phyloP scores from a whole-genome alignment of 2,888 invertebrate species.

The Pheosia tremula region DNA sequence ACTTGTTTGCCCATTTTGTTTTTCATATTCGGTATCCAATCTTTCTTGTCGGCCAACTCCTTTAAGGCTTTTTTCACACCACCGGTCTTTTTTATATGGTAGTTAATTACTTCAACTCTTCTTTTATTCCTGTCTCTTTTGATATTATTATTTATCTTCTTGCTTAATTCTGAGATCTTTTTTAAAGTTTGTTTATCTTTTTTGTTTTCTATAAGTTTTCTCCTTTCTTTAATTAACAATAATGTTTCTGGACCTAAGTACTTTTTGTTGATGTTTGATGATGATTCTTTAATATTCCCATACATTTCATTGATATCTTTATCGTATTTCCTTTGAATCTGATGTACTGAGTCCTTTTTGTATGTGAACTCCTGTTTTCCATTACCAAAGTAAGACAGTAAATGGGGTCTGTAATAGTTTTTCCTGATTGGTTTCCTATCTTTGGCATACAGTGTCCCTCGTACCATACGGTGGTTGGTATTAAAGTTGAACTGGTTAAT shows the following conservation, averaged over 20 bases:
- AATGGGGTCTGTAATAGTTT: not conserved
- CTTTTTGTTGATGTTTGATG: not conserved
- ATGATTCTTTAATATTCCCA: not conserved
- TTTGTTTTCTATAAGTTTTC: not conserved
- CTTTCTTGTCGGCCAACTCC: constrained; percentile 22
- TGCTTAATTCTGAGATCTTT: not conserved
- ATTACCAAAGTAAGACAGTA: no score
- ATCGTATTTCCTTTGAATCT: not conserved
- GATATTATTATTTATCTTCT: not conserved
- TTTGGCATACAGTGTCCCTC: constrained; percentile 1
- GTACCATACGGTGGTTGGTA: constrained; percentile 11
- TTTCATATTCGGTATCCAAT: constrained; percentile 29
- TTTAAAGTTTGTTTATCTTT: constrained; percentile 7
- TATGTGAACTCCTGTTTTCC: no score
- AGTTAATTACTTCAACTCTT: constrained; percentile 7
- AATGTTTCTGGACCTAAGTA: not conserved
- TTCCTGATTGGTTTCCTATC: constrained; percentile 2
- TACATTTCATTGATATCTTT: constrained; percentile 5
- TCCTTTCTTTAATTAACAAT: not conserved
- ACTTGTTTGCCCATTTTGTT: not conserved
- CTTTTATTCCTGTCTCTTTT: constrained; percentile 2
- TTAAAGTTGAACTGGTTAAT: constrained; percentile 4
- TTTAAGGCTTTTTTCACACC: constrained; percentile 29
- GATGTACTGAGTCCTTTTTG: no score
- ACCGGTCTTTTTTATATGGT: constrained; percentile 30